Base-by-base conservation (phyloP, 2,113 vertebrate genomes). In the Eubucco bourcierii region DNA sequence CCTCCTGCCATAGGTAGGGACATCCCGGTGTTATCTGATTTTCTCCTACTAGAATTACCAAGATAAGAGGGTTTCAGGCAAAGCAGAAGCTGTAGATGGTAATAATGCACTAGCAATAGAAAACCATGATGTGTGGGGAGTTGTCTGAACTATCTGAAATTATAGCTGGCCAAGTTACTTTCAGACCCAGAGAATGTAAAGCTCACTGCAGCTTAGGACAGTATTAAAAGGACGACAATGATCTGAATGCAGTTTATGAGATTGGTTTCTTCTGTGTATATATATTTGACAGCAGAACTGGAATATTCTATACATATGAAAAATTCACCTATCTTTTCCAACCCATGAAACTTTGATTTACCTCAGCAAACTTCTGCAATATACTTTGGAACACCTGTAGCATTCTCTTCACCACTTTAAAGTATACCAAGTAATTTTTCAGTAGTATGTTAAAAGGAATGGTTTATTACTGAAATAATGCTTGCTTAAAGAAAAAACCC, bases 371-470 rank as follows among this genome's bases (percentile, higher is more conserved):
- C 58, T 7, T 84, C 44, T 74, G 27, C 16, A 8, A 31, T 37
- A 46, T 0, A 1, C 10, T 33, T 56, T 37, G 60, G 27, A 83
- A 73, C 16, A 68, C 46, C 19, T 8, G 10, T 7, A 64, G 2
- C 15, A 19, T 64, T 71, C 16, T 67, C 11, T 21, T 72, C 47
- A 44, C 3, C 0, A 1, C 24, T 53, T 75, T 16, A 39, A 14
- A n/a, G 4, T 37, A 71, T 47, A 59, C 17, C 41, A 56, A 24
- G 4, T 7, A 31, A 9, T 46, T 83, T 81, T 58, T 7, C 9
- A 0, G 2, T 53, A 11, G 4, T 13, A 37, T 15, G 2, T 10
- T 53, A 39, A 66, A 60, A 70, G 37, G 15, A 71, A 1, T 2
- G 28, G 8, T 25, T 83, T 59, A 71, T 20, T 2, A 70, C 12